phyloP scores from a whole-genome alignment of 2,888 invertebrate genomes.

The Drosophila percnosoma region DNA sequence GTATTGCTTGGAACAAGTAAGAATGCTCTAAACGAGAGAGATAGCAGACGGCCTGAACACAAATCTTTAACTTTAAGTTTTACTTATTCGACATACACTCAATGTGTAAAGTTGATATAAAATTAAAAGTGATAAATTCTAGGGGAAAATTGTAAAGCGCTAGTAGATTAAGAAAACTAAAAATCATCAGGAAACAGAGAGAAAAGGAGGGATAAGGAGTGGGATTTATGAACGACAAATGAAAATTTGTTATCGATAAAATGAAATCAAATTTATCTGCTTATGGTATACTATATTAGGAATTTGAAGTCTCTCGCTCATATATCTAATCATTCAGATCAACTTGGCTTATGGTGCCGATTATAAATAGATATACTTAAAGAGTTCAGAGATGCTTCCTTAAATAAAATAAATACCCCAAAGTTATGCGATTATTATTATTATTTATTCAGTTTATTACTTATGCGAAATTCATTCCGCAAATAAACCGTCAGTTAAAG shows the following conservation, averaged over 20 bases:
- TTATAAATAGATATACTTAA: background rate
- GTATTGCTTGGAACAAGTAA: background rate
- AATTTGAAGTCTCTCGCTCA: background rate
- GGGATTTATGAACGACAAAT: background rate
- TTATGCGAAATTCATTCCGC: background rate
- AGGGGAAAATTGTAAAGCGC: background rate
- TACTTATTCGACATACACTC: background rate
- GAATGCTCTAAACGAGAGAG: background rate
- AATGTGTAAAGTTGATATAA: no score
- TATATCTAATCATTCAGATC: background rate
- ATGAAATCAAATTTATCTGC: background rate
- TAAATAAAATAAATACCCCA: background rate
- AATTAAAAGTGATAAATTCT: no score
- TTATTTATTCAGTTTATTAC: background rate
- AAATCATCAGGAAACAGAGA: background rate
- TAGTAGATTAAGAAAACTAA: background rate
- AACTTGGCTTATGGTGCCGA: background rate
- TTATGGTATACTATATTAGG: background rate
- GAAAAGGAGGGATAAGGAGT: background rate
- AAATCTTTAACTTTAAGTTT: background rate
- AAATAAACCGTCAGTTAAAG: constrained; percentile 1
- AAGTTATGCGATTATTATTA: background rate
- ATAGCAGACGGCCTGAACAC: background rate
- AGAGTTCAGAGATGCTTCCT: background rate
- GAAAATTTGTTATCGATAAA: background rate